Conservation (phyloP, 2,113 vertebrate genomes). For the Ancistrus triradiatus region DNA sequence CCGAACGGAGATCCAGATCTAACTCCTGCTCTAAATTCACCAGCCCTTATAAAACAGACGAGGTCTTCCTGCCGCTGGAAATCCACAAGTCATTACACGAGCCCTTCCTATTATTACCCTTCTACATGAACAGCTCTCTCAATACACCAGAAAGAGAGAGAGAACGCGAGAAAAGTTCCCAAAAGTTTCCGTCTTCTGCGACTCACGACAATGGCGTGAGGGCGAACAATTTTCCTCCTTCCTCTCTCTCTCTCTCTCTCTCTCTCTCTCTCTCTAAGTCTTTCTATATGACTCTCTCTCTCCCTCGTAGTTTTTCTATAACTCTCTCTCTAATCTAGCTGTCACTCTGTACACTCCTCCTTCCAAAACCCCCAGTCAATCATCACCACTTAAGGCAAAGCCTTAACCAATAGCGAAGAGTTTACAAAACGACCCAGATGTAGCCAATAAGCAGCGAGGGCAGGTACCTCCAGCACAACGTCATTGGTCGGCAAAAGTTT, state of each 20-base stretch:
- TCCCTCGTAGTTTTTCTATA: constrained; percentile 8
- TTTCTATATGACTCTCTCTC: background rate
- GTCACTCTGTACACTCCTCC: constrained; percentile 39
- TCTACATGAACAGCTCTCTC: too few species aligned
- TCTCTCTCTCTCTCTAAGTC: constrained; percentile 3
- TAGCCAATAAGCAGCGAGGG: constrained; percentile 34
- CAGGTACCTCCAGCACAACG: constrained; percentile 15
- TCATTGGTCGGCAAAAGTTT: constrained; percentile 41
- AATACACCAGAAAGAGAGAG: too few species aligned
- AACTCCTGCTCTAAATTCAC: background rate
- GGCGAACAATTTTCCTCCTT: constrained; percentile 42
- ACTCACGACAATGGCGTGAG: constrained; percentile 44
- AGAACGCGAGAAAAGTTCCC: background rate
- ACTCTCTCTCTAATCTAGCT: constrained; percentile 13
- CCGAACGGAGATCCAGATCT: too few species aligned
- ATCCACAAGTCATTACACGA: too few species aligned
- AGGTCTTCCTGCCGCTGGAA: too few species aligned
- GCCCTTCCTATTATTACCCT: too few species aligned
- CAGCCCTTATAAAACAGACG: too few species aligned
- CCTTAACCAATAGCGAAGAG: too few species aligned
- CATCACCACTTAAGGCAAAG: too few species aligned
- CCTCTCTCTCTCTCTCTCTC: constrained; percentile 2
- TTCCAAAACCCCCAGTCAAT: background rate
- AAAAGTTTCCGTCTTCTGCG: constrained; percentile 32
- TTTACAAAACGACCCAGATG: background rate